Evolutionary conservation across 2,888 invertebrate genomes (phyloP).

Genomic region (Hirudinaria manillensis): DNA sequence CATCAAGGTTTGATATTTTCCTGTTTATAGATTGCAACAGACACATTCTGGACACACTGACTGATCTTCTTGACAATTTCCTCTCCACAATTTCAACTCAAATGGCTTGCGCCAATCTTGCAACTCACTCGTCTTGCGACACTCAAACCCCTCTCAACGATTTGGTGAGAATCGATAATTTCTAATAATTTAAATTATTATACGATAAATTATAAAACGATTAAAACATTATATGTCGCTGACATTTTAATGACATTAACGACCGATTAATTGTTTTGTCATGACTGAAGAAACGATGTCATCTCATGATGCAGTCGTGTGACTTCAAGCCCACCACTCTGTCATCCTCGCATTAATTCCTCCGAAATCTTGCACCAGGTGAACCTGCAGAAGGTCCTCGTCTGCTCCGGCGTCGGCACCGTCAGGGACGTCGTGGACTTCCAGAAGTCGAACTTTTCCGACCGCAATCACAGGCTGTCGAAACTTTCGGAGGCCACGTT

Average conservation of each 20-base stretch:
- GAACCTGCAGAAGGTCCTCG: neutral
- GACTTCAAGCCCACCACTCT: neutral
- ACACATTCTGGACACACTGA: neutral
- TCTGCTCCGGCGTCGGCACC: neutral
- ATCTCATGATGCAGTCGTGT: neutral
- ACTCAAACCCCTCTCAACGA: neutral
- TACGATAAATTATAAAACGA: neutral
- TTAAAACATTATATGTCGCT: neutral
- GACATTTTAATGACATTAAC: neutral
- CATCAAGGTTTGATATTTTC: neutral
- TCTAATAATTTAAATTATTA: neutral
- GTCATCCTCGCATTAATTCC: neutral
- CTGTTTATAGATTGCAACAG: neutral
- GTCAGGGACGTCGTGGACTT: neutral
- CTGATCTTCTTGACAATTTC: neutral
- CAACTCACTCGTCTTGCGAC: neutral
- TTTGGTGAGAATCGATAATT: neutral
- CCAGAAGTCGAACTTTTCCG: neutral
- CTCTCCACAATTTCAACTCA: conserved; percentile 4
- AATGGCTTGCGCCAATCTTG: neutral
- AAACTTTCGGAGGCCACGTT: neutral
- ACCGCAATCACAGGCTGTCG: neutral
- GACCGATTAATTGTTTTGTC: too few relatives aligned
- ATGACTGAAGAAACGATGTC: too few relatives aligned
- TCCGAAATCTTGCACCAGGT: neutral